Conservation (phyloP, 2,888 invertebrate species). For the Stenichneumon culpator region DNA sequence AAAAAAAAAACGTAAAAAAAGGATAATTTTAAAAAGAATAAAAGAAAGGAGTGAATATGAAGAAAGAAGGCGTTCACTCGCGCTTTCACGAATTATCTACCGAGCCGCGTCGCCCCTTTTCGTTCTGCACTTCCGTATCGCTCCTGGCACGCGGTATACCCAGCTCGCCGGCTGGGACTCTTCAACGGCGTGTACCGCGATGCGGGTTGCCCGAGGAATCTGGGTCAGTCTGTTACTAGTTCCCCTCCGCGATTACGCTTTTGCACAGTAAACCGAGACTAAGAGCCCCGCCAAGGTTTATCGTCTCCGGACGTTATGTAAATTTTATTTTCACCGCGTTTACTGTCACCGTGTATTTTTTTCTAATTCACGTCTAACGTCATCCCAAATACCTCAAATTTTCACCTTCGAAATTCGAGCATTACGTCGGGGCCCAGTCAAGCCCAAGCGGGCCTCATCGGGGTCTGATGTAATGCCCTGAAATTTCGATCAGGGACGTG, state of each 20-base stretch:
- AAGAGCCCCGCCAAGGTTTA: slow-evolving; percentile 13
- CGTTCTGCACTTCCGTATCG: slow-evolving; percentile 53
- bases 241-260: slow-evolving; percentile 34
- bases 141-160: slow-evolving; percentile 24
- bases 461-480: too few relatives aligned
- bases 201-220: slow-evolving; percentile 74
- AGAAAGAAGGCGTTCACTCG: slow-evolving; percentile 74
- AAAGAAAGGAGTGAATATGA: slow-evolving; percentile 47
- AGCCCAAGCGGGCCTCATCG: not conserved
- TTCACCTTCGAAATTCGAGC: not conserved
- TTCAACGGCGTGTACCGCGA: not conserved
- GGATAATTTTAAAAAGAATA: slow-evolving; percentile 30
- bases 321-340: slow-evolving; percentile 55
- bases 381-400: slow-evolving; percentile 40
- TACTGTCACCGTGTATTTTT: not conserved
- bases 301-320: slow-evolving; percentile 41
- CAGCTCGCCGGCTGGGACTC: slow-evolving; percentile 4
- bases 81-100: slow-evolving; percentile 79
- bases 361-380: not conserved
- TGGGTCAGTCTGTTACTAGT: slow-evolving; percentile 75
- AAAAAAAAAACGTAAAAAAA: slow-evolving; percentile 24
- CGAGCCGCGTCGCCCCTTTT: slow-evolving; percentile 61
- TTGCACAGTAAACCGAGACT: slow-evolving; percentile 48
- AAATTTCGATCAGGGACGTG: not conserved
- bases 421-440: not conserved